A percentile compares a stretch with the other conserved stretches of the same genome.
These are phyloP conservation scores for Cartodere bifasciata DNA, from an alignment of 2,888 invertebrate genomes.

Conservation along the genomic window DNA sequence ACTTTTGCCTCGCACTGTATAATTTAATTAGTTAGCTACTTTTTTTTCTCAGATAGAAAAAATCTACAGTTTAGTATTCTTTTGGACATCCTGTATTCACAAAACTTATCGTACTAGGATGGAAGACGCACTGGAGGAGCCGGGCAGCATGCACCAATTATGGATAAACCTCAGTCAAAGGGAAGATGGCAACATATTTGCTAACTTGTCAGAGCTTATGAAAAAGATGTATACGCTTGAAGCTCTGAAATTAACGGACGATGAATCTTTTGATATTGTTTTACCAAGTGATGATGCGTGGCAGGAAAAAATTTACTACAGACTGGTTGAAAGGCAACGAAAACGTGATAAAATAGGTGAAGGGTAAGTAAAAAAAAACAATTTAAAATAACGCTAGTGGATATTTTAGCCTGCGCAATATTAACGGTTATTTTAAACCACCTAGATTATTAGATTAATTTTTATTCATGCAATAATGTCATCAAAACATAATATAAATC, in stretches of 20 bases:
- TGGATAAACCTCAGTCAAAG: constrained; percentile 46
- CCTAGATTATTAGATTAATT: too few relatives aligned
- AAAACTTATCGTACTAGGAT: constrained; percentile 11
- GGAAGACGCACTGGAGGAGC: constrained; percentile 16
- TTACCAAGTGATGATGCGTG: constrained; percentile 59
- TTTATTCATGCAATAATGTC: too few relatives aligned
- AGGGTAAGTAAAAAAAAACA: constrained; percentile 17
- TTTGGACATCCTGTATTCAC: too few relatives aligned
- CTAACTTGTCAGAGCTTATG: constrained; percentile 51
- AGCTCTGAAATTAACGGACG: constrained; percentile 7
- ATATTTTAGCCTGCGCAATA: too few relatives aligned
- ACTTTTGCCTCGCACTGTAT: too few relatives aligned
- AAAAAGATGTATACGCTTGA: constrained; percentile 40
- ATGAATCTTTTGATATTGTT: constrained; percentile 36
- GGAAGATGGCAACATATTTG: constrained; percentile 48
- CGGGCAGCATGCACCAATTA: constrained; percentile 26
- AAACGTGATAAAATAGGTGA: constrained; percentile 27
- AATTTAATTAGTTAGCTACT: too few relatives aligned
- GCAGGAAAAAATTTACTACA: constrained; percentile 54
- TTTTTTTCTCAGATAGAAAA: too few relatives aligned
- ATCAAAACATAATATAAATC: too few relatives aligned
- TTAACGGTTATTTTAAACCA: too few relatives aligned
- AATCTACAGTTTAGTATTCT: too few relatives aligned
- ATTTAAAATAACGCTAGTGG: too few relatives aligned
- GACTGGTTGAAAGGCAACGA: constrained; percentile 52